These are phyloP conservation scores for Tamias sibiricus DNA, from an alignment of 2,113 vertebrate genomes.

Conservation along the genomic window DNA sequence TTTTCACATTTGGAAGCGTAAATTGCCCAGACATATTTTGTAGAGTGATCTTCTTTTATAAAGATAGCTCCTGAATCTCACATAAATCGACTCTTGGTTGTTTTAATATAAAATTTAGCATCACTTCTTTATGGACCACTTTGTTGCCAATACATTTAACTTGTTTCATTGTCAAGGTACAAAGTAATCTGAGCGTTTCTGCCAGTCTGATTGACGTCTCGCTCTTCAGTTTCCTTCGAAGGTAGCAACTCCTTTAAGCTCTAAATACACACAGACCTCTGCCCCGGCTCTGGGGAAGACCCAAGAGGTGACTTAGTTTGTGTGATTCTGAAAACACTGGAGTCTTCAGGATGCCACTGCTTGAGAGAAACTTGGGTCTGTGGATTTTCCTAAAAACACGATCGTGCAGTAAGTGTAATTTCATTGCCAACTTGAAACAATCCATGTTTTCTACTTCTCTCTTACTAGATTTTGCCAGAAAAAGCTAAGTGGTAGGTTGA, in stretches of 20 bases:
- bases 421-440: neutral
- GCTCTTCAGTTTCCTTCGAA: neutral
- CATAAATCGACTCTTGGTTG: neutral
- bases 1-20: neutral
- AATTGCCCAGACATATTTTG: slow-evolving; percentile 12
- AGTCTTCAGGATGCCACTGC: neutral
- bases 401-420: neutral
- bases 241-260: slow-evolving; percentile 22
- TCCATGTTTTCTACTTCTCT: slow-evolving; percentile 37
- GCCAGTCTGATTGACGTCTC: neutral
- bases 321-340: neutral
- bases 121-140: neutral
- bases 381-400: neutral
- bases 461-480: slow-evolving; percentile 16
- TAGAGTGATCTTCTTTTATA: neutral
- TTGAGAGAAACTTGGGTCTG: neutral
- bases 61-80: neutral
- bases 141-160: neutral
- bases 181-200: neutral
- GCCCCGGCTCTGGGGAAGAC: neutral
- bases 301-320: neutral
- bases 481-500: neutral
- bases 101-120: neutral
- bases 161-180: neutral
- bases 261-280: neutral